A percentile compares a stretch with the other conserved stretches of the same genome.
Conservation (phyloP, 2,797 vertebrate genomes). For the Lagocephalus sceleratus region DNA sequence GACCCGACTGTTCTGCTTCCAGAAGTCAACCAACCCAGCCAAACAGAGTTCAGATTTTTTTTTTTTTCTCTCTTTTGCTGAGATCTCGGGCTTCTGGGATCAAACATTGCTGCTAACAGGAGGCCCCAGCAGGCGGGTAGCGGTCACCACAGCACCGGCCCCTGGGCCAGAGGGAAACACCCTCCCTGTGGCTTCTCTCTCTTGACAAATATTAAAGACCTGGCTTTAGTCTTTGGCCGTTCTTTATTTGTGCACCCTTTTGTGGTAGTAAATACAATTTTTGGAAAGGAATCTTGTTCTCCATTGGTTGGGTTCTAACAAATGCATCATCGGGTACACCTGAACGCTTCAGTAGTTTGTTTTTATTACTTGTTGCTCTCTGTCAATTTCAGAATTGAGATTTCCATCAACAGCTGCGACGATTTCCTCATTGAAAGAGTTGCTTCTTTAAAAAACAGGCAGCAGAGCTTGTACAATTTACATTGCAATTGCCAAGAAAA, state of each 20-base stretch:
- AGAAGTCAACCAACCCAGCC: constrained; percentile 71
- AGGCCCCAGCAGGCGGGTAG: constrained; percentile 64
- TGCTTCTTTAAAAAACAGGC: constrained; percentile 50
- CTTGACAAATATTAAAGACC: constrained; percentile 84
- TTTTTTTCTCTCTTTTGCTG: constrained; percentile 51
- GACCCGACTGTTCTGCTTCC: constrained; percentile 77
- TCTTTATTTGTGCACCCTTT: constrained; percentile 80
- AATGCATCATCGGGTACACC: no score
- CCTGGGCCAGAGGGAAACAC: constrained; percentile 76
- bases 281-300: constrained; percentile 16
- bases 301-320: constrained; percentile 30
- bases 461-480: constrained; percentile 47
- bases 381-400: constrained; percentile 21
- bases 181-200: constrained; percentile 79
- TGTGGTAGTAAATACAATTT: constrained; percentile 37
- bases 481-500: constrained; percentile 38
- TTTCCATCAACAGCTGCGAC: constrained; percentile 14
- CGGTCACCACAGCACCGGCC: constrained; percentile 70
- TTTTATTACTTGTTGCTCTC: constrained; percentile 53
- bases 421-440: constrained; percentile 13
- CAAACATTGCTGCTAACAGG: constrained; percentile 70
- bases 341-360: constrained; percentile 36
- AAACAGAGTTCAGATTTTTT: constrained; percentile 70
- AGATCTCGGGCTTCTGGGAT: constrained; percentile 68
- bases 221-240: constrained; percentile 69